These are phyloP conservation scores for Etheostoma nigrum DNA, from an alignment of 2,797 vertebrate genomes.

Conservation along the genomic window DNA sequence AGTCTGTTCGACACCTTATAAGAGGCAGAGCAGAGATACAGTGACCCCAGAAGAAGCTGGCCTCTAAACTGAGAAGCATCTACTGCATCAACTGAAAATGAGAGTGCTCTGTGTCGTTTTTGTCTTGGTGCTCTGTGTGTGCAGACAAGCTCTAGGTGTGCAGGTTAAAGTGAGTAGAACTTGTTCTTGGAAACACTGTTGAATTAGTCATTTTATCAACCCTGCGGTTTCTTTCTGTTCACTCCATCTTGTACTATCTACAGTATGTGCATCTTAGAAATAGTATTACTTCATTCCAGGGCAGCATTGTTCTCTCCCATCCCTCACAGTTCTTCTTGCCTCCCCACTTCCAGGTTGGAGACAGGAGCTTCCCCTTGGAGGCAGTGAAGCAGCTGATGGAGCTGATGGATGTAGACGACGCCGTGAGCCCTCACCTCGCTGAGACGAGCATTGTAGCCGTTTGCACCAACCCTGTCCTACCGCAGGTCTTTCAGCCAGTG, in stretches of 20 bases:
- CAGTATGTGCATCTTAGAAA: neutral
- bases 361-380: constrained; percentile 74
- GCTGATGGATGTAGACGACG: constrained; percentile 63
- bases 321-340: neutral
- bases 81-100: constrained; percentile 59
- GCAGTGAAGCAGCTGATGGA: constrained; percentile 78
- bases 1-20: constrained; percentile 45
- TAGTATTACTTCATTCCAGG: no score
- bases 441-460: constrained; percentile 20
- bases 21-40: constrained; percentile 23
- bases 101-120: constrained; percentile 38
- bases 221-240: neutral
- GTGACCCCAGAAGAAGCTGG: constrained; percentile 38
- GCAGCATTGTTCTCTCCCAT: neutral
- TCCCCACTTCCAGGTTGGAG: constrained; percentile 65
- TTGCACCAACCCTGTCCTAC: constrained; percentile 74
- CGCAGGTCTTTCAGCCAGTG: constrained; percentile 67
- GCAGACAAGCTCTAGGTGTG: constrained; percentile 44
- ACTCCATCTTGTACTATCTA: neutral
- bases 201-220: neutral
- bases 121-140: constrained; percentile 54
- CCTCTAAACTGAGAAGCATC: neutral
- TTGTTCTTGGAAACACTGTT: neutral
- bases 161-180: constrained; percentile 66
- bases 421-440: constrained; percentile 30